These are phyloP conservation scores for Coelogynopora nodosa DNA, from an alignment of 2,888 invertebrate genomes.

Conservation along the genomic window DNA sequence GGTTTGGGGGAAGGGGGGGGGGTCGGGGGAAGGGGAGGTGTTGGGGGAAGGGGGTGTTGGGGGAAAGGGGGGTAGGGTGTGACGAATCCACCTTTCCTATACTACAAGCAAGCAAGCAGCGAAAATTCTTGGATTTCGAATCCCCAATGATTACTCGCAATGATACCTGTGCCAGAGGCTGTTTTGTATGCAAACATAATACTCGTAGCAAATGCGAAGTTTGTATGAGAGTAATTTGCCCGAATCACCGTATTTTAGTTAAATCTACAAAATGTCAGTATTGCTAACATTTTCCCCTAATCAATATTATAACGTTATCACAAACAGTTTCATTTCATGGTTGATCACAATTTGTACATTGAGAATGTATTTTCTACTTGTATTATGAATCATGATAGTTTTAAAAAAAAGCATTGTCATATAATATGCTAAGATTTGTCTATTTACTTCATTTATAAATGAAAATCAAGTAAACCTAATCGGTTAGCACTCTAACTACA, in stretches of 20 bases:
- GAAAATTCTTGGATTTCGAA: background rate
- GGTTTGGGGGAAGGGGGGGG: background rate
- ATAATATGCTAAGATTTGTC: conserved; percentile 25
- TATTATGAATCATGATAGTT: background rate
- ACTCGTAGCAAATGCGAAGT: background rate
- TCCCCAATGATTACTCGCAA: background rate
- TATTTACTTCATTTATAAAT: conserved; percentile 31
- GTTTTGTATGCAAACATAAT: background rate
- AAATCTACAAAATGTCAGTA: background rate
- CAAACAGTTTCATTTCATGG: background rate
- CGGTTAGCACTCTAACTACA: conserved; percentile 20
- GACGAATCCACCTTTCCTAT: too few species aligned
- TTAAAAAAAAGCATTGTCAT: conserved; percentile 4
- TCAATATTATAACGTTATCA: background rate
- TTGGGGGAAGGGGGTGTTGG: too few species aligned
- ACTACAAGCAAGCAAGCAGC: background rate
- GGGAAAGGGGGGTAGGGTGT: background rate
- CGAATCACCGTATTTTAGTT: background rate
- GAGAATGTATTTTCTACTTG: background rate
- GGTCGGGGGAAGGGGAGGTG: too few species aligned
- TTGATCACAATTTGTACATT: background rate
- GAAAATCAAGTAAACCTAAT: conserved; percentile 2
- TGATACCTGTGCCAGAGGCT: background rate
- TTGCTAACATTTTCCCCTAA: background rate
- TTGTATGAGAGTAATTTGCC: background rate